These are phyloP conservation scores for Metridium senile DNA, from an alignment of 92 coral and sea anemone species.

Conservation along the genomic window DNA sequence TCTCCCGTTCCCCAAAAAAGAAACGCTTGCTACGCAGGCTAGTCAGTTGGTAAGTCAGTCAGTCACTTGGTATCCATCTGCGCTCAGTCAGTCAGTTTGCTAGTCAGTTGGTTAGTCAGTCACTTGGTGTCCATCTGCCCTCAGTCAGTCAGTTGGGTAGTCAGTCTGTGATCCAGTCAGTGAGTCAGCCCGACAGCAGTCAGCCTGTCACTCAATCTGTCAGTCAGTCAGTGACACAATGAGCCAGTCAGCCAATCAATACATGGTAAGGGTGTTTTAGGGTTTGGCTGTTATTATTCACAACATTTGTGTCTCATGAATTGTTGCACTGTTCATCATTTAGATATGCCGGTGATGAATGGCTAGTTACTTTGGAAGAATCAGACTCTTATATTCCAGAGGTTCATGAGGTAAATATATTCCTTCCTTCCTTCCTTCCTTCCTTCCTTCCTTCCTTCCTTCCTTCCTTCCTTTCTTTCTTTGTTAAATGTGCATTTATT, in stretches of 20 bases:
- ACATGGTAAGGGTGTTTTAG: neutral
- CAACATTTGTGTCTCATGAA: too few relatives aligned
- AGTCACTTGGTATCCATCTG: too few relatives aligned
- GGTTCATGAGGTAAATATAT: slow-evolving; percentile 84
- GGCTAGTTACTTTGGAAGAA: slow-evolving; percentile 90
- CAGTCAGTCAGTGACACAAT: neutral
- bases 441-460: neutral
- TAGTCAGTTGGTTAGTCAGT: neutral
- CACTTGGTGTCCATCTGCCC: too few relatives aligned
- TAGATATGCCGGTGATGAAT: slow-evolving; percentile 91
- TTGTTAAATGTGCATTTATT: too few relatives aligned
- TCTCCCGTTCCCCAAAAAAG: too few relatives aligned
- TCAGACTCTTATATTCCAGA: slow-evolving; percentile 92
- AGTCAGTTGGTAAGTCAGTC: too few relatives aligned
- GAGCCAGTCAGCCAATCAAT: neutral
- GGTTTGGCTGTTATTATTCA: neutral
- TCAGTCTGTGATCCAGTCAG: too few relatives aligned
- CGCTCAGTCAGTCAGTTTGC: too few relatives aligned
- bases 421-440: neutral
- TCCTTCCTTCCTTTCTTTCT: neutral
- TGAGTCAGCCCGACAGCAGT: too few relatives aligned
- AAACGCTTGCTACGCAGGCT: too few relatives aligned
- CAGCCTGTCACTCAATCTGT: too few relatives aligned
- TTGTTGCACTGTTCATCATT: neutral
- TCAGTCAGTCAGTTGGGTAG: neutral